Percentiles rank a stretch among this genome's conserved stretches.
These are phyloP conservation scores for Panopea generosa DNA, from an alignment of 2,888 invertebrate genomes.

Conservation along the genomic window DNA sequence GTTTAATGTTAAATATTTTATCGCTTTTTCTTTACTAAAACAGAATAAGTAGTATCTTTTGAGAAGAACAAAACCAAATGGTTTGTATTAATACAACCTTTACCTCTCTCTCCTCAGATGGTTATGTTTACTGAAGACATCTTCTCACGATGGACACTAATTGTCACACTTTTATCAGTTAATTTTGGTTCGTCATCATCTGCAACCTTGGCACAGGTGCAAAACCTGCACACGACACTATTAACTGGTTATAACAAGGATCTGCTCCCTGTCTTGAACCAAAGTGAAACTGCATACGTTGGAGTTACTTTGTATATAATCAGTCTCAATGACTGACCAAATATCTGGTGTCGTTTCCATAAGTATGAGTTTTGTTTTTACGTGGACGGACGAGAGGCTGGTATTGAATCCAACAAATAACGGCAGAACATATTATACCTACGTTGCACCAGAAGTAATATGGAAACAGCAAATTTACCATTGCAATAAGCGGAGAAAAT, in stretches of 20 bases:
- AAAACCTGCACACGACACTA: constrained; percentile 15
- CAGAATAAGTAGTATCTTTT: too few relatives aligned
- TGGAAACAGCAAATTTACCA: constrained; percentile 37
- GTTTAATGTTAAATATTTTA: too few relatives aligned
- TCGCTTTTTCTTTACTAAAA: too few relatives aligned
- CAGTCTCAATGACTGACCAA: constrained; percentile 38
- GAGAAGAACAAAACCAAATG: too few relatives aligned
- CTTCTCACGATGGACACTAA: too few relatives aligned
- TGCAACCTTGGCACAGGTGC: not conserved
- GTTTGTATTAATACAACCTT: too few relatives aligned
- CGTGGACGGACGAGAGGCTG: constrained; percentile 37
- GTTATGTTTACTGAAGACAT: too few relatives aligned
- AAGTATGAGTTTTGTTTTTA: constrained; percentile 2
- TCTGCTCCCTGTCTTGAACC: constrained; percentile 10
- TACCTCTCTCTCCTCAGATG: too few relatives aligned
- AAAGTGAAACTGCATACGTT: constrained; percentile 3
- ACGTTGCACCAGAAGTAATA: constrained; percentile 22
- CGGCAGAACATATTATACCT: constrained; percentile 6
- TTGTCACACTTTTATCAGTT: too few relatives aligned
- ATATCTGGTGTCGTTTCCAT: constrained; percentile 38
- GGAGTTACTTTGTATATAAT: not conserved
- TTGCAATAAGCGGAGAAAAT: constrained; percentile 10
- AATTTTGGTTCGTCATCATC: too few relatives aligned
- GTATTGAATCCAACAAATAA: constrained; percentile 27
- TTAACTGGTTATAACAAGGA: constrained; percentile 22